Evolutionary conservation across 2,797 vertebrate genomes (phyloP), one percentile per base, ranked within the genome.

Genomic region (Enteromius viviparus): DNA sequence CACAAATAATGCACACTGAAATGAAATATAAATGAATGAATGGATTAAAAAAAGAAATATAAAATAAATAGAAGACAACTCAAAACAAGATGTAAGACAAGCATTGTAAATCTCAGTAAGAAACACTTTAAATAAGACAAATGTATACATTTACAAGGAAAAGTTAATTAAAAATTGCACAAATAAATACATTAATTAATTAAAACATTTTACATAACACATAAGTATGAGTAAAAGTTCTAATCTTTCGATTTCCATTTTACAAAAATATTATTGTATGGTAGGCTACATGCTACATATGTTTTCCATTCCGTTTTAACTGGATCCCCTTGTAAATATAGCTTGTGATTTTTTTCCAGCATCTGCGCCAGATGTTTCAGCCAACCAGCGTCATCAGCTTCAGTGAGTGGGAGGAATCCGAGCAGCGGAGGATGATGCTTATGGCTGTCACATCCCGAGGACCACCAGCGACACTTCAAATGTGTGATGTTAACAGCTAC

Each of bases 341-440:
- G 69, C 34, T 58, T 55, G 53, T 71, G 65, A 53, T 17, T 19
- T 91, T 90, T 93, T 89, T 92, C 91, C 92, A 92, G 51, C 92
- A 84, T 88, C 87, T 90, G 79, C 88, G 91, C 93, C 94, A 96
- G 94, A 95, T 95, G 94, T 95, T 88, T 34, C 58, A 88, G 86
- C 94, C 94, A 94, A 93, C 93, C 88, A 89, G 89, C 75, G 80
- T 79, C 81, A 7, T 85, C 87, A 87, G 90, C 81, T 80, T 88
- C 86, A 55, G 84, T 85, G 92, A 86, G 89, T 91, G 91, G 91
- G 76, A 91, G 92, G 91, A 93, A 91, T 91, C 87, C 87, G 90
- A 89, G 90, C 92, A 91, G 91, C 83, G 89, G 91, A 89, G 91
- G 77, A 85, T 88, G 93, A 94, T 95, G 94, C 93, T 92, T 89